These are phyloP conservation scores for Leptura quadrifasciata DNA, from an alignment of 2,888 invertebrate genomes.

Conservation along the genomic window DNA sequence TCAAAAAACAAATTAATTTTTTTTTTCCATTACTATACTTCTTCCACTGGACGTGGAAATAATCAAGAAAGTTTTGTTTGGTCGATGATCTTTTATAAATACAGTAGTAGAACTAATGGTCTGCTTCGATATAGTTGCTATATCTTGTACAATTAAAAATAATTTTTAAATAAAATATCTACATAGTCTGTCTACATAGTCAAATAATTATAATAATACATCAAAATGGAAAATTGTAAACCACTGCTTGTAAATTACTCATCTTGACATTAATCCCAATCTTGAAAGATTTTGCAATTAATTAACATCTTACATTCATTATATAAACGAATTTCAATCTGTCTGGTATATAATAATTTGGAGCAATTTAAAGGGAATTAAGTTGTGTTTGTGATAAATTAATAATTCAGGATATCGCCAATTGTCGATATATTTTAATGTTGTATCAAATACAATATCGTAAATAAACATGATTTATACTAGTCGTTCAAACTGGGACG, in stretches of 20 bases:
- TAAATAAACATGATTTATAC: conserved; percentile 23
- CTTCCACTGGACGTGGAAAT: no score
- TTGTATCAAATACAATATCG: neutral
- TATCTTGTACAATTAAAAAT: no score
- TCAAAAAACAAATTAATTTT: no score
- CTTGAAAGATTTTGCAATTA: conserved; percentile 35
- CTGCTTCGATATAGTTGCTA: no score
- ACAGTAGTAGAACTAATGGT: no score
- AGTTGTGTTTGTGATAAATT: conserved; percentile 23
- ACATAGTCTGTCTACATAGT: no score
- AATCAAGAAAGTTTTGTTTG: no score
- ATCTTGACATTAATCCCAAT: conserved; percentile 31
- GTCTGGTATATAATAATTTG: conserved; percentile 29
- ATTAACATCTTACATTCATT: conserved; percentile 27
- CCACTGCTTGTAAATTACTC: conserved; percentile 5
- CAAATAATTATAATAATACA: neutral
- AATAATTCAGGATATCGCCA: conserved; percentile 30
- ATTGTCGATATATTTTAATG: conserved; percentile 20
- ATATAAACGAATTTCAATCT: conserved; percentile 26
- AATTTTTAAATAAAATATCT: no score
- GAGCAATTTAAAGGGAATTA: conserved; percentile 33
- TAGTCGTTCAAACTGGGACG: no score
- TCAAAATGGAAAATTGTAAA: conserved; percentile 16
- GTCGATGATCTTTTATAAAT: no score
- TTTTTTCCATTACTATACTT: no score